Percentiles rank a stretch among this genome's conserved stretches.
Conservation (phyloP, 2,888 invertebrate genomes). For the Augochlorella aurata region DNA sequence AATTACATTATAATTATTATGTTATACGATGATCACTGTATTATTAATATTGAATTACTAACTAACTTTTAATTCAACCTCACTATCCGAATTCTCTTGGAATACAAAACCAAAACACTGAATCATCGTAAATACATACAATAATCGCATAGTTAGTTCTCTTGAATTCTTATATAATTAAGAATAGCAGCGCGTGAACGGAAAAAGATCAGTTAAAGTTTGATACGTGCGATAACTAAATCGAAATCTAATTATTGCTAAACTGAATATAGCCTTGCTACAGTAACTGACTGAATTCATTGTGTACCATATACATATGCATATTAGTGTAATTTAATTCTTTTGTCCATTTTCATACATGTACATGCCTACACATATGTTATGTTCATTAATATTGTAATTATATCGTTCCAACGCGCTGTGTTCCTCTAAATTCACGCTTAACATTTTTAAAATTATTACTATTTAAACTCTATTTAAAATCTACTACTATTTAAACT, state of each 20-base stretch:
- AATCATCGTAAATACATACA: slow-evolving; percentile 61
- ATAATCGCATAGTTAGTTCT: slow-evolving; percentile 70
- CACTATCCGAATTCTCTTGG: slow-evolving; percentile 43
- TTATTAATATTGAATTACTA: too few relatives aligned
- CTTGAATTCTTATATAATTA: background rate
- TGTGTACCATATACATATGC: background rate
- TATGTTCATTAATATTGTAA: too few relatives aligned
- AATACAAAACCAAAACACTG: slow-evolving; percentile 61
- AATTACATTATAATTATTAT: background rate
- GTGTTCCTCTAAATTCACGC: background rate
- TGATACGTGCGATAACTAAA: background rate
- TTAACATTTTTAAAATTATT: background rate
- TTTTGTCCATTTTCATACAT: too few relatives aligned
- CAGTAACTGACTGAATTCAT: slow-evolving; percentile 22
- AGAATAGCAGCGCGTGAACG: background rate
- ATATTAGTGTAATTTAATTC: background rate
- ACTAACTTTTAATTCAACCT: slow-evolving; percentile 5
- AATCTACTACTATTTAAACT: too few relatives aligned
- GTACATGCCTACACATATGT: background rate
- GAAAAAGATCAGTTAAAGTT: background rate
- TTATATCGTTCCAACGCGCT: too few relatives aligned
- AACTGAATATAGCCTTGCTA: background rate
- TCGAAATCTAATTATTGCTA: background rate
- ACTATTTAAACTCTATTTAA: too few relatives aligned
- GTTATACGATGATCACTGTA: background rate